Conservation (phyloP, 1,140 invertebrate species). For the Stegodyphus dumicola region DNA sequence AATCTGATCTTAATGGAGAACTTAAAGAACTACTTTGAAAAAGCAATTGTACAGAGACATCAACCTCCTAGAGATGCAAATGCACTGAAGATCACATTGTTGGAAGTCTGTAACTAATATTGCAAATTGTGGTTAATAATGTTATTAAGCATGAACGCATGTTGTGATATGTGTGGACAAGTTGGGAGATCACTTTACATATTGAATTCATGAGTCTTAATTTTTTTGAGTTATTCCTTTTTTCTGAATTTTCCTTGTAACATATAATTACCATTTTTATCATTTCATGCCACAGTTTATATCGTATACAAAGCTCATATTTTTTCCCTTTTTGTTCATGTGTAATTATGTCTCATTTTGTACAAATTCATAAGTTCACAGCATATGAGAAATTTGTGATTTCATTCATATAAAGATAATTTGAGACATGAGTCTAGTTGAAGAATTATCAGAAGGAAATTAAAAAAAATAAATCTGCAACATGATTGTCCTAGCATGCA, state of each 20-base stretch:
- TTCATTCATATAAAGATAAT: slow-evolving; percentile 3
- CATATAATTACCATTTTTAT: background rate
- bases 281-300: background rate
- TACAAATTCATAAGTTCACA: background rate
- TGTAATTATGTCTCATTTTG: background rate
- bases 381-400: background rate
- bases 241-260: background rate
- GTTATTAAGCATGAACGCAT: background rate
- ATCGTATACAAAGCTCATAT: background rate
- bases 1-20: background rate
- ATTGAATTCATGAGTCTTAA: background rate
- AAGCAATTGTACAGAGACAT: background rate
- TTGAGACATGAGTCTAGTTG: background rate
- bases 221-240: background rate
- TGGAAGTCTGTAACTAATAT: background rate
- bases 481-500: no score
- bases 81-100: background rate
- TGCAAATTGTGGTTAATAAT: background rate
- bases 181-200: background rate
- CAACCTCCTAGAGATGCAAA: background rate
- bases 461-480: no score
- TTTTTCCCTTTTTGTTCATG: background rate
- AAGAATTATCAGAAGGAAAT: no score
- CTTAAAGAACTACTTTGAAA: background rate
- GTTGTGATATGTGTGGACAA: background rate